Evolutionary conservation across 2,797 vertebrate species (phyloP).

Genomic region (Tauraco hartlaubi): DNA sequence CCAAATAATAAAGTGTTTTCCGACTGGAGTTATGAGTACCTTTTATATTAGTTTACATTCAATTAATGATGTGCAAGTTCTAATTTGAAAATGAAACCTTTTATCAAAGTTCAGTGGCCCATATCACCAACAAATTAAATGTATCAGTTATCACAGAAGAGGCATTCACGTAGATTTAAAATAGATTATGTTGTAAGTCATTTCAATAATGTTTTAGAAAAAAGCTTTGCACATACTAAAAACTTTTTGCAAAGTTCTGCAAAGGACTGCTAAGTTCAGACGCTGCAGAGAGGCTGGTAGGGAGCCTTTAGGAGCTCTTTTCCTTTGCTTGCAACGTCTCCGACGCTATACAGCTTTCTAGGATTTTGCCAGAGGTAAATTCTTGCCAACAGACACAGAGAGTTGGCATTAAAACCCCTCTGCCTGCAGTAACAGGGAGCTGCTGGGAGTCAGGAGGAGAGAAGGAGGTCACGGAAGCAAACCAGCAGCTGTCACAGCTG

Average conservation of each 20-base stretch:
- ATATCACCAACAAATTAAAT: slow-evolving; percentile 63
- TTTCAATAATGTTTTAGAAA: slow-evolving; percentile 36
- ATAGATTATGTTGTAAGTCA: slow-evolving; percentile 10
- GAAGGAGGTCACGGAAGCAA: neutral
- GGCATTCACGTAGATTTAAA: slow-evolving; percentile 12
- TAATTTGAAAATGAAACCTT: slow-evolving; percentile 66
- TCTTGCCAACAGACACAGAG: neutral
- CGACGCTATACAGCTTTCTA: neutral
- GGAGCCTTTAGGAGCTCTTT: neutral
- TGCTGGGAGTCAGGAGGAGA: neutral
- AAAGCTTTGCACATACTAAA: neutral
- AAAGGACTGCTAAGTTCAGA: neutral
- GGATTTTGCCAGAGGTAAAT: neutral
- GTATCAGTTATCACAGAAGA: slow-evolving; percentile 32
- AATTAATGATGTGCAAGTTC: slow-evolving; percentile 69
- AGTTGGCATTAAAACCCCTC: neutral
- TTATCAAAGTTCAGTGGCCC: slow-evolving; percentile 51
- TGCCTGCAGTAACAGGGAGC: neutral
- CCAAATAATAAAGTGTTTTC: slow-evolving; percentile 47
- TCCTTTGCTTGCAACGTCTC: neutral
- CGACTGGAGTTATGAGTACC: slow-evolving; percentile 64
- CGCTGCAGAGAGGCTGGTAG: neutral
- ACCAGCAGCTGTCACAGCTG: slow-evolving; percentile 7
- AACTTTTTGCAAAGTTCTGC: slow-evolving; percentile 30
- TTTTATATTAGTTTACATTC: slow-evolving; percentile 63